These are phyloP conservation scores for Leptatherina wallacei DNA, from an alignment of 2,797 vertebrate genomes.

Conservation along the genomic window DNA sequence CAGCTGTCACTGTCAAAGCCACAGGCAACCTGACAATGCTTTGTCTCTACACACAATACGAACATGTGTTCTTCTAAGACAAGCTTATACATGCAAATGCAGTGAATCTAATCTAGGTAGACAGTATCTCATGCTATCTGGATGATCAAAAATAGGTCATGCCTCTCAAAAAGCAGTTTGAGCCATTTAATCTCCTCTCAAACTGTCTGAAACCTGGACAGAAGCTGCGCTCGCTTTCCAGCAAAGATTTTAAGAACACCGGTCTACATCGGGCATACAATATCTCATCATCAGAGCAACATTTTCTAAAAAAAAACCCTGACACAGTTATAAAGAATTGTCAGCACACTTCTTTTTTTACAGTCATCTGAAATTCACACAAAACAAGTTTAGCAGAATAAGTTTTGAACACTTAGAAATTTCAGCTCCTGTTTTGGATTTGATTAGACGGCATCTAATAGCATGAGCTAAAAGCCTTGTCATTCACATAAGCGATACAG, in stretches of 20 bases:
- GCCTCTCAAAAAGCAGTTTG: constrained; percentile 82
- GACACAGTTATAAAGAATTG: constrained; percentile 42
- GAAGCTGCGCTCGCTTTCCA: constrained; percentile 65
- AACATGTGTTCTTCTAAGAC: constrained; percentile 84
- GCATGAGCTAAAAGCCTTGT: constrained; percentile 57
- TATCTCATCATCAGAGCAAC: constrained; percentile 27
- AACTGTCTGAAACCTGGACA: constrained; percentile 79
- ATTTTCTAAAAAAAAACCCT: constrained; percentile 46
- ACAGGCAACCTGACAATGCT: constrained; percentile 82
- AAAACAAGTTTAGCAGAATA: constrained; percentile 47
- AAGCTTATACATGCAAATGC: constrained; percentile 80
- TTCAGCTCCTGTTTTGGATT: constrained; percentile 49
- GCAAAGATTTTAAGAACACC: constrained; percentile 62
- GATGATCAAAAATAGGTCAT: constrained; percentile 86
- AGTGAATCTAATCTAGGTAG: constrained; percentile 82
- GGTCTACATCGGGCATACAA: constrained; percentile 53
- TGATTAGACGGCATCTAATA: constrained; percentile 59
- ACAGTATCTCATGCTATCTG: constrained; percentile 83
- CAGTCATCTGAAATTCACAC: constrained; percentile 31
- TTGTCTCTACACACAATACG: constrained; percentile 85
- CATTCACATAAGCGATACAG: constrained; percentile 48
- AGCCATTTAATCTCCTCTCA: constrained; percentile 84
- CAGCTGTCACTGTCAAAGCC: constrained; percentile 85
- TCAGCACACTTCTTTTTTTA: constrained; percentile 24
- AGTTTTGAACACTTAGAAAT: constrained; percentile 60